These are phyloP conservation scores for Parazoanthus swiftii DNA, from an alignment of 92 coral and sea anemone species.

Conservation along the genomic window DNA sequence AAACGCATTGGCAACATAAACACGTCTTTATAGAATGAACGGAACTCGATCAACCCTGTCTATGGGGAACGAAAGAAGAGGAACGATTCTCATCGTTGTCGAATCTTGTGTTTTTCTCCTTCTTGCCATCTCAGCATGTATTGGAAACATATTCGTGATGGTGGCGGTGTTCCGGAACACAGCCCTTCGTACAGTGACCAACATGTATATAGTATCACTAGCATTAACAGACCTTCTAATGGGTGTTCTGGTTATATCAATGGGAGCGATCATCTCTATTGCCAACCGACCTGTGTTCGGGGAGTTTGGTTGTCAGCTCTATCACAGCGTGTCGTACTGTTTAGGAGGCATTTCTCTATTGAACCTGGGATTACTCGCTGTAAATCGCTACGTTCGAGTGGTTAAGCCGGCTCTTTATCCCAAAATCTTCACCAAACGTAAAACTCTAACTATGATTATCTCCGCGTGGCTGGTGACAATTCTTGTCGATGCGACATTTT, in stretches of 20 bases:
- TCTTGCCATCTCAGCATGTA: neutral
- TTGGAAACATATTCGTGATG: conserved; percentile 3
- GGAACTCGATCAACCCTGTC: neutral
- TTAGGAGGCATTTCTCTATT: conserved; percentile 12
- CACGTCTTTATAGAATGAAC: neutral
- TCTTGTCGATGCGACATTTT: neutral
- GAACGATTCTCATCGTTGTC: neutral
- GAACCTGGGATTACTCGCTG: conserved; percentile 4
- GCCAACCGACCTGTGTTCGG: conserved; percentile 11
- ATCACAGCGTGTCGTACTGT: conserved; percentile 1
- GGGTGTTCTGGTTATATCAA: neutral
- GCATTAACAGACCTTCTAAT: conserved; percentile 15
- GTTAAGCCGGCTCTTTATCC: conserved; percentile 13
- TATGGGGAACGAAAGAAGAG: neutral
- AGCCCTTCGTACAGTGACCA: conserved; percentile 5
- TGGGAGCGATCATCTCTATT: neutral
- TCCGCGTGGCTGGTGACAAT: conserved; percentile 9
- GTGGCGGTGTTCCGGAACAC: neutral
- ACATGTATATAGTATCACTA: conserved; percentile 11
- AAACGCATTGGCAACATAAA: no score
- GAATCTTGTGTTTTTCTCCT: conserved; percentile 23
- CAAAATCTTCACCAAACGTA: conserved; percentile 2
- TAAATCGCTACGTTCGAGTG: conserved; percentile 11
- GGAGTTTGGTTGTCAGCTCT: neutral
- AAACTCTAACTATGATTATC: neutral